Base-by-base conservation (phyloP, 2,113 vertebrate genomes). In the Corythornis vintsioides region DNA sequence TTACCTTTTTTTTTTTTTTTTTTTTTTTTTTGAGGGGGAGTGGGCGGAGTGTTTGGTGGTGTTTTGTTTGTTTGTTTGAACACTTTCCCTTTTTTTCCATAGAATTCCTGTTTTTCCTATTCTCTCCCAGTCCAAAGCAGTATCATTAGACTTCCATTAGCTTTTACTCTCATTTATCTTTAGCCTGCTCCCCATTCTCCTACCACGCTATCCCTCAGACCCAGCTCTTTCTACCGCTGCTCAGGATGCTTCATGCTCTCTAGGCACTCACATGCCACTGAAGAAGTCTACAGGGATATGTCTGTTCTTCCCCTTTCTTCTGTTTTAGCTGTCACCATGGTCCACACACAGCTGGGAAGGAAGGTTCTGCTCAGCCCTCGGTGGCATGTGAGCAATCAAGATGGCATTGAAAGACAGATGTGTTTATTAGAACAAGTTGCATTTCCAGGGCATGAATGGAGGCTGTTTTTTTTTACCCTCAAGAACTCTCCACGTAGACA, bases 281-380 rank as follows among this genome's bases (percentile, higher is more conserved):
- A 50, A 11, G 18, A 75, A 69, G 63, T 11, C 63, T 50, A 10
- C 38, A 38, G 45, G 50, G n/a, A 18, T 17, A 4, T 3, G 5
- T 28, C 2, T 28, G 48, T n/a, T 77, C 53, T 67, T 71, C 56
- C 56, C 83, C 38, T 72, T 21, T 40, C n/a, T 64, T 71, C 65
- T 42, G 19, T 22, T 45, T 48, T 80, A 90, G 80, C 31, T 88
- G 52, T 60, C 77, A 57, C 67, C 48, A 48, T 48, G 61, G 57
- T 53, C 43, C 47, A 12, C 18, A 28, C n/a, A 45, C 76, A 88
- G 55, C 92, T 93, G 80, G 60, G 69, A 78, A 75, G 72, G 43
- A 72, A 67, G 31, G 57, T 25, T 29, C 52, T 74, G 74, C 63
- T 65, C 45, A 66, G 78, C 70, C 0, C 0, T 14, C 0, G 0